Conservation (phyloP, 2,888 invertebrate species). For the Elegia similella region DNA sequence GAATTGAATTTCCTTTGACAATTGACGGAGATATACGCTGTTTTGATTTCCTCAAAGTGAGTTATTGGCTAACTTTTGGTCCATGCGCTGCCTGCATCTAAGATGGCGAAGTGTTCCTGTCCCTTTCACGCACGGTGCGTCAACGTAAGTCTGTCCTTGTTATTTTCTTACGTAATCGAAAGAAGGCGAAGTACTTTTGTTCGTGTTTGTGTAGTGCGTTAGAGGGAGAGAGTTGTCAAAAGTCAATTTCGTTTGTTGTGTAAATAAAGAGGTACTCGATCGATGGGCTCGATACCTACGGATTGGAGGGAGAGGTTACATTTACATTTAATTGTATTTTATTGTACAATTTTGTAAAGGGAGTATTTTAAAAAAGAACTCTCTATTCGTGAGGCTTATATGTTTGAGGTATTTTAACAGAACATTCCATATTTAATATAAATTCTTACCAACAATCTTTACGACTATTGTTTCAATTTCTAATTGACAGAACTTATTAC, state of each 20-base stretch:
- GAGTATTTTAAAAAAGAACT: too few species aligned
- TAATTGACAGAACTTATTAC: too few species aligned
- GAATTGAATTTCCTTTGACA: constrained; percentile 48
- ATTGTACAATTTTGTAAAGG: neutral
- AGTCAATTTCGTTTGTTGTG: constrained; percentile 66
- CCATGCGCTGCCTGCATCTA: constrained; percentile 77
- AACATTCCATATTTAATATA: too few species aligned
- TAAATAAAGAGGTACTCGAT: constrained; percentile 66
- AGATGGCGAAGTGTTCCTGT: constrained; percentile 67
- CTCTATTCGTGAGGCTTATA: neutral
- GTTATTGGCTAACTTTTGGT: constrained; percentile 79
- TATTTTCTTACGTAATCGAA: constrained; percentile 67
- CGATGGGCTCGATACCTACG: constrained; percentile 41
- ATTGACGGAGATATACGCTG: constrained; percentile 46
- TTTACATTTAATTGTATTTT: constrained; percentile 14
- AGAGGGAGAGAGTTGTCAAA: constrained; percentile 49
- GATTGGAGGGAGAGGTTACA: constrained; percentile 8
- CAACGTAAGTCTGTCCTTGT: constrained; percentile 45
- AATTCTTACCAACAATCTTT: too few species aligned
- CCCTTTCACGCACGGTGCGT: constrained; percentile 42
- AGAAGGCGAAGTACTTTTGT: constrained; percentile 63
- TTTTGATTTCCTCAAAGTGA: constrained; percentile 46
- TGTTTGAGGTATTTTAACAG: too few species aligned
- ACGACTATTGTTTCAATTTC: too few species aligned
- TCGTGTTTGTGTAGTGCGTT: constrained; percentile 62